Conservation (phyloP, 2,113 vertebrate species). For the Pao palembangensis region DNA sequence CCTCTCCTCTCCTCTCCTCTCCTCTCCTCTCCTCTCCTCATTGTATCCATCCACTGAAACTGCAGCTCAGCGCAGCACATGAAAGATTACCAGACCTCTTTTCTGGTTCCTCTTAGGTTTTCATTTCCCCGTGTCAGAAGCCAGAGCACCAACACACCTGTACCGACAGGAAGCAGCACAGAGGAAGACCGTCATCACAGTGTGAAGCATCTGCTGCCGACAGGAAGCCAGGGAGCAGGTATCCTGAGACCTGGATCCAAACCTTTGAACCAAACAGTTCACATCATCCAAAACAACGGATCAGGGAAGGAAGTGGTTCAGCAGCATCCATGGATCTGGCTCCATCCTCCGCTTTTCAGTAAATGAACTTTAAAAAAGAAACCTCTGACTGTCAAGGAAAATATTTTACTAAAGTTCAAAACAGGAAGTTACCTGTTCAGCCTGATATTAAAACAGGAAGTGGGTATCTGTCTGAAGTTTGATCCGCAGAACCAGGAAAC, state of each 20-base stretch:
- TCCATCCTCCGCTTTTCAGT: neutral
- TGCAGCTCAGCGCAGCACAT: no score
- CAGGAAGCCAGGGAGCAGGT: slow-evolving; percentile 30
- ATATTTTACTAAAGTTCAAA: no score
- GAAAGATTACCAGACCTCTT: no score
- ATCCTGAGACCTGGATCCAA: slow-evolving; percentile 20
- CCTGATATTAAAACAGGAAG: no score
- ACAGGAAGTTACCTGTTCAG: no score
- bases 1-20: no score
- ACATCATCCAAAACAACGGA: slow-evolving; percentile 31
- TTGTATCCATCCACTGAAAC: no score
- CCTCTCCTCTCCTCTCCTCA: no score
- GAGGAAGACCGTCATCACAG: slow-evolving; percentile 4
- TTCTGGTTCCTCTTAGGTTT: no score
- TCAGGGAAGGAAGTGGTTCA: slow-evolving; percentile 47
- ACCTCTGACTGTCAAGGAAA: no score
- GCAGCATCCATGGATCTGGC: slow-evolving; percentile 11
- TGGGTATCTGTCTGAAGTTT: no score
- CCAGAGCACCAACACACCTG: slow-evolving; percentile 33
- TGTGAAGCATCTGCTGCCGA: slow-evolving; percentile 30
- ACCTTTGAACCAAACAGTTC: slow-evolving; percentile 21
- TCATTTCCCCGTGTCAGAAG: slow-evolving; percentile 7
- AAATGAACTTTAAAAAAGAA: neutral
- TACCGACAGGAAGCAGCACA: slow-evolving; percentile 25
- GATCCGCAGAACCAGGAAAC: no score